Evolutionary conservation across 2,888 invertebrate species (phyloP), one percentile per base, ranked within the genome.

Genomic region (Leucania comma): DNA sequence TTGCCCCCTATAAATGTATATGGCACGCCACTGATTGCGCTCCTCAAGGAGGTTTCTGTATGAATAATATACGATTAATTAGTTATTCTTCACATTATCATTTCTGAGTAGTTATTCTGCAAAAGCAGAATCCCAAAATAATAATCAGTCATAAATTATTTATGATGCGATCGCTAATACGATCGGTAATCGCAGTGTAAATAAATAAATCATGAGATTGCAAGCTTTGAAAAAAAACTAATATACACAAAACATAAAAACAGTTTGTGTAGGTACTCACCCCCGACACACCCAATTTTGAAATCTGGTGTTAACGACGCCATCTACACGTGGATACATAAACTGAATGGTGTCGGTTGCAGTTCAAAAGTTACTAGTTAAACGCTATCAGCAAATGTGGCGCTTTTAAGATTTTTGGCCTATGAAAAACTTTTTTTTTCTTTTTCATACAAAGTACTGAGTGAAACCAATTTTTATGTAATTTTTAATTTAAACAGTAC

Each of bases 321-420:
- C 69, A 73, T 60, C 76, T 73, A 60, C 26, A 17, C 29, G 1
- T n/a, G 2, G 4, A 29, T 29, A 17, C n/a, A 0, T 17, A n/a
- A 68, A 75, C 22, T 35, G 46, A 2, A 5, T 46, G 17, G 12
- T 26, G 22, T 42, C 8, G n/a, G 22, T 20, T 57, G 35, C 1
- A 42, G 26, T 42, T 5, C 17, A 42, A 42, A 50, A 6, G 6
- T n/a, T 3, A 8, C 6, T 48, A n/a, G 46, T n/a, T 48, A 20
- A 48, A 9, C 5, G 46, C 8, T 8, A 48, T 2, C 6, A 5
- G n/a, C 46, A 48, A n/a, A 48, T 20, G n/a, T 48, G 46, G 46
- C 46, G 46, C 9, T 48, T n/a, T 48, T 8, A 6, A n/a, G 5
- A 8, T 48, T n/a, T 48, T 48, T 48, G 46, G n/a, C 20, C 46